A percentile compares a stretch with the other conserved stretches of the same genome.
phyloP scores from a whole-genome alignment of 2,113 vertebrate species.

The Salvelinus namaycush region DNA sequence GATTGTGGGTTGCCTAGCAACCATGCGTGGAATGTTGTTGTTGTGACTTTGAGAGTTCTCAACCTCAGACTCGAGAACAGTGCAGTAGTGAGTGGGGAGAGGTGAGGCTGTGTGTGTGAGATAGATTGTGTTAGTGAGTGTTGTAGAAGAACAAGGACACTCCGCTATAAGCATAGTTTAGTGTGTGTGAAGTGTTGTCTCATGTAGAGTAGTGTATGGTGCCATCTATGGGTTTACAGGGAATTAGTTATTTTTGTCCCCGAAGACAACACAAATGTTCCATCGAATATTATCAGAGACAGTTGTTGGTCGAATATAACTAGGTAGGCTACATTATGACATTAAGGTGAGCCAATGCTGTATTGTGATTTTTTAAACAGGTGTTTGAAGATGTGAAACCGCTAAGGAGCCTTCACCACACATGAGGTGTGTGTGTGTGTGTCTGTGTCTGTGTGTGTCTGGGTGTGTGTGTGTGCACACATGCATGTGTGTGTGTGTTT shows the following conservation, averaged over 20 bases:
- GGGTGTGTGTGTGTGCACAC: neutral
- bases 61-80: slow-evolving; percentile 10
- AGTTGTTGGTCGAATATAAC: neutral
- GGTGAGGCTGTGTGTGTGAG: slow-evolving; percentile 5
- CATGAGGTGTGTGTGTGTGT: neutral
- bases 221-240: slow-evolving; percentile 49
- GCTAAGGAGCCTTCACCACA: slow-evolving; percentile 5
- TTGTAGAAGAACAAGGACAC: neutral
- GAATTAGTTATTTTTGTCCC: slow-evolving; percentile 10
- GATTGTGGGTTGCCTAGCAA: slow-evolving; percentile 57
- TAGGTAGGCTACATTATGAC: too few relatives aligned
- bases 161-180: neutral
- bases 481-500: neutral
- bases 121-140: neutral
- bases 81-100: slow-evolving; percentile 37
- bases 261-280: neutral
- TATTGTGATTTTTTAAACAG: neutral
- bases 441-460: too few relatives aligned
- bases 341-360: neutral
- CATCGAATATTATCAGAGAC: neutral
- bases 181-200: slow-evolving; percentile 15
- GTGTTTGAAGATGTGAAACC: neutral
- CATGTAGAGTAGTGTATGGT: slow-evolving; percentile 34
- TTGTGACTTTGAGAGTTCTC: slow-evolving; percentile 34
- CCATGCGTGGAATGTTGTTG: slow-evolving; percentile 23